These are phyloP conservation scores for Zeus faber DNA, from an alignment of 2,113 vertebrate genomes.

Conservation along the genomic window DNA sequence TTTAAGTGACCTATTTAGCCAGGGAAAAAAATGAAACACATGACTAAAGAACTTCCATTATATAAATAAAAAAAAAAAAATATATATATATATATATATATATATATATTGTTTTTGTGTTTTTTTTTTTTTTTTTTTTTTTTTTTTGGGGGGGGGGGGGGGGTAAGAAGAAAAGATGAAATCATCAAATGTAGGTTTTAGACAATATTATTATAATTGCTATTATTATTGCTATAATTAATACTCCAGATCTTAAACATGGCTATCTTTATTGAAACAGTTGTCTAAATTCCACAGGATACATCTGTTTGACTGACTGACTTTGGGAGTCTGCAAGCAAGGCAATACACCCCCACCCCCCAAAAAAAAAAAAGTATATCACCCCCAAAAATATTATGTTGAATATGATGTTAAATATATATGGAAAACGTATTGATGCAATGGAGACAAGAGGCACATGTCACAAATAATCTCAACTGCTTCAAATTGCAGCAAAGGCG, in stretches of 20 bases:
- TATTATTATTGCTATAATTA: constrained; percentile 64
- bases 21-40: constrained; percentile 26
- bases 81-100: constrained; percentile 15
- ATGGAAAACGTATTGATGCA: not conserved
- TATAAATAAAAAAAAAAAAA: constrained; percentile 19
- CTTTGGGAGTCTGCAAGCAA: constrained; percentile 52
- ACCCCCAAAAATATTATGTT: too few relatives aligned
- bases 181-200: constrained; percentile 56
- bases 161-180: constrained; percentile 37
- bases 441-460: not conserved
- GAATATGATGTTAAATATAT: too few relatives aligned
- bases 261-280: constrained; percentile 57
- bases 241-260: constrained; percentile 59
- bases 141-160: constrained; percentile 23
- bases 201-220: constrained; percentile 54
- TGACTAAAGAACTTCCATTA: constrained; percentile 36
- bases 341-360: constrained; percentile 45
- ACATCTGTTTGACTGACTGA: constrained; percentile 58
- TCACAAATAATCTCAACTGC: not conserved
- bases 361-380: not conserved
- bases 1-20: constrained; percentile 64
- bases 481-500: too few relatives aligned
- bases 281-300: constrained; percentile 54
- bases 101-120: too few relatives aligned
- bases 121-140: constrained; percentile 30